phyloP scores from a whole-genome alignment of 2,113 vertebrate species.

The Nasalis larvatus region DNA sequence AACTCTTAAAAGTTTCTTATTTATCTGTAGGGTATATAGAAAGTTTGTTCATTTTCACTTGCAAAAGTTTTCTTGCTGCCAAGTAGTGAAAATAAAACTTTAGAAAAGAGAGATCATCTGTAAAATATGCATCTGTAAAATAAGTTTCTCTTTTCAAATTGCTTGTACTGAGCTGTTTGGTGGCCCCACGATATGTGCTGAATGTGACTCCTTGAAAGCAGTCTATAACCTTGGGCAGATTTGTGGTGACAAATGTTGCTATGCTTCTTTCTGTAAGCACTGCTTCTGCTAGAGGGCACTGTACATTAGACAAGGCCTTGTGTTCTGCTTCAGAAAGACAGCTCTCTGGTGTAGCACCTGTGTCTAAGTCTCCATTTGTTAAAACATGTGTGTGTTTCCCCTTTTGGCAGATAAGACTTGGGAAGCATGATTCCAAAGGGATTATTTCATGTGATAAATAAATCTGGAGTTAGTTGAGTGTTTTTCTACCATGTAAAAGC shows the following conservation, averaged over 20 bases:
- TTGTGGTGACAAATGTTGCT: constrained; percentile 69
- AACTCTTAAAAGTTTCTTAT: constrained; percentile 74
- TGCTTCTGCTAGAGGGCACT: constrained; percentile 82
- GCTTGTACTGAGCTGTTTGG: constrained; percentile 73
- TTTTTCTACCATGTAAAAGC: not conserved
- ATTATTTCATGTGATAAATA: constrained; percentile 49
- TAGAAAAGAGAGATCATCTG: constrained; percentile 78
- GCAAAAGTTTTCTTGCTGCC: constrained; percentile 79
- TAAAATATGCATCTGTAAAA: constrained; percentile 79
- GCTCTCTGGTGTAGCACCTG: constrained; percentile 79
- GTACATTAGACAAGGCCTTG: constrained; percentile 76
- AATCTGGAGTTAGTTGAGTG: constrained; percentile 19
- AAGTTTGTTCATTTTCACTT: constrained; percentile 78
- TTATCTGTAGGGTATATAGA: constrained; percentile 78
- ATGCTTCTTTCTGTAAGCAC: constrained; percentile 81
- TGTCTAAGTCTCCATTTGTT: constrained; percentile 85
- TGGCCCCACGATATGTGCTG: constrained; percentile 72
- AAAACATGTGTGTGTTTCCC: constrained; percentile 73
- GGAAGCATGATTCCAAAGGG: constrained; percentile 65
- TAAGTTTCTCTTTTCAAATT: constrained; percentile 79
- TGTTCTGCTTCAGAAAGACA: constrained; percentile 82
- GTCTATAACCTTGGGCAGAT: constrained; percentile 53
- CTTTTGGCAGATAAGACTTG: constrained; percentile 57
- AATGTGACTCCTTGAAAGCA: constrained; percentile 64
- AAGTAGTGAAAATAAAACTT: constrained; percentile 81